Percentiles rank a stretch among this genome's conserved stretches.
Conservation (phyloP, 64 coral and sea anemone genomes). For the Exaiptasia diaphana region DNA sequence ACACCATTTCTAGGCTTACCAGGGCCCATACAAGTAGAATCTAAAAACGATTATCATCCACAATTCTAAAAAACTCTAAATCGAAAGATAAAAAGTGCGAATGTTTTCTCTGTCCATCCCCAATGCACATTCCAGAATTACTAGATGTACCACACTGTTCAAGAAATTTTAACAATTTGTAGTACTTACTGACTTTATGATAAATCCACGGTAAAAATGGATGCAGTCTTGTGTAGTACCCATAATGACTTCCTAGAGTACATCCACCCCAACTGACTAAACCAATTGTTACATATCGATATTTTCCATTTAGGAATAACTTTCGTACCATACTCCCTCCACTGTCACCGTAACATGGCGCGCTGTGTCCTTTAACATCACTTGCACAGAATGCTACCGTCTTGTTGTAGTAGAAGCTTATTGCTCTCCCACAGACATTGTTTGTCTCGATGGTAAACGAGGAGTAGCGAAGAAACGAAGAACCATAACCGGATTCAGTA, state of each 20-base stretch:
- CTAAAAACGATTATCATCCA: background rate
- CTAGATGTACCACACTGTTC: background rate
- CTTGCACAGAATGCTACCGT: constrained; percentile 8
- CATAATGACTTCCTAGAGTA: background rate
- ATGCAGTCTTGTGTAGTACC: background rate
- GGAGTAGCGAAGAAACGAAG: background rate
- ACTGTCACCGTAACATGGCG: constrained; percentile 19
- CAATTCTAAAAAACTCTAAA: constrained; percentile 25
- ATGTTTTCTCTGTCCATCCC: too few relatives aligned
- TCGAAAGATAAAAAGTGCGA: too few relatives aligned
- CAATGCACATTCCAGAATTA: background rate
- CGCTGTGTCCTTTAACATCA: constrained; percentile 1
- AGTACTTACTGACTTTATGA: background rate
- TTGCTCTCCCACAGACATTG: background rate
- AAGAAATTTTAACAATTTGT: too few relatives aligned
- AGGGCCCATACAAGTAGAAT: background rate
- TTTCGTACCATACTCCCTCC: background rate
- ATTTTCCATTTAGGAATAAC: background rate
- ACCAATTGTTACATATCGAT: constrained; percentile 9
- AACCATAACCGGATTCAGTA: background rate
- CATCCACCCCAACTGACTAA: constrained; percentile 44
- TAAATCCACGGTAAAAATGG: constrained; percentile 5
- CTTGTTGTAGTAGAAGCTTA: background rate
- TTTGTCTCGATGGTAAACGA: background rate
- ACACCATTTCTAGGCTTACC: background rate